Percentiles rank a stretch among this genome's conserved stretches.
phyloP scores from a whole-genome alignment of 2,113 vertebrate genomes.

The Tor tambroides region DNA sequence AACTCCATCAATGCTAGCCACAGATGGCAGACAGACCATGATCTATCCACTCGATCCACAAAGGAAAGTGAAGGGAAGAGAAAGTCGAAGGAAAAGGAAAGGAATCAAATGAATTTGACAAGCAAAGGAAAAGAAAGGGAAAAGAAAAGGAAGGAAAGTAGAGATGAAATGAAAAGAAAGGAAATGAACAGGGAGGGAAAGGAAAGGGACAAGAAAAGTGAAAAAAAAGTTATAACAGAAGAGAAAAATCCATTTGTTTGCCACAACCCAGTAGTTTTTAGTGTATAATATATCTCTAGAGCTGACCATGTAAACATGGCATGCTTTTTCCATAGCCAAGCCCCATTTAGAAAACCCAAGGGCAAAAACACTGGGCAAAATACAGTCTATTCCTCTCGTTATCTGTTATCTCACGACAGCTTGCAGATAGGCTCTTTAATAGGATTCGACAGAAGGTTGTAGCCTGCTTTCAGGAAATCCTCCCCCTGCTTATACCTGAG shows the following conservation, averaged over 20 bases:
- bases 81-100: neutral
- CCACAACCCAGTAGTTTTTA: neutral
- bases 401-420: slow-evolving; percentile 68
- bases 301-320: neutral
- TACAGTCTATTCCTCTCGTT: slow-evolving; percentile 55
- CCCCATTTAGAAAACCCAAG: slow-evolving; percentile 35
- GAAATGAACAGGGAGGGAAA: neutral
- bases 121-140: no score
- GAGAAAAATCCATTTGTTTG: neutral
- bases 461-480: slow-evolving; percentile 61
- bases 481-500: slow-evolving; percentile 57
- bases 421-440: slow-evolving; percentile 67
- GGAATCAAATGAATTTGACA: neutral
- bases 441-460: slow-evolving; percentile 65
- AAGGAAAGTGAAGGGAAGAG: neutral
- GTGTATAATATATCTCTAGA: neutral
- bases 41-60: neutral
- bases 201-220: neutral
- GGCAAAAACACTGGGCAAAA: slow-evolving; percentile 55
- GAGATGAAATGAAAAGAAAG: neutral
- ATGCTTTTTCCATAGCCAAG: slow-evolving; percentile 45
- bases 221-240: neutral
- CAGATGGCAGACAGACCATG: slow-evolving; percentile 33
- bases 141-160: neutral
- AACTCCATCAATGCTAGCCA: slow-evolving; percentile 20